Base-by-base conservation (phyloP, 2,113 vertebrate genomes). In the Lophius piscatorius region DNA sequence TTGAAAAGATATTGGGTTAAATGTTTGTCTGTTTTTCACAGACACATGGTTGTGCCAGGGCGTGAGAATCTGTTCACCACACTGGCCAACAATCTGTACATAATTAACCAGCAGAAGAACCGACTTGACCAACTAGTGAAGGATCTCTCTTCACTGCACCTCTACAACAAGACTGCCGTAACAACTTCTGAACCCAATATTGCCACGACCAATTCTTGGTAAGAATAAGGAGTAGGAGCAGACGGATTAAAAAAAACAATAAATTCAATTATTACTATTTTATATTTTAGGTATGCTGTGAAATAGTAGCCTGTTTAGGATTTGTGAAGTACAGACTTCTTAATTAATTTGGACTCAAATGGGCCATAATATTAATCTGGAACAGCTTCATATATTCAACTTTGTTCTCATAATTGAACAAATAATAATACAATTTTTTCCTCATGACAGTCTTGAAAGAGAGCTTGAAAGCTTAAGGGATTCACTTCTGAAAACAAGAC, bases 21-120 rank as follows among this genome's bases (percentile, higher is more conserved):
- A 28, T 50, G 9, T 9, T 40, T 40, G 3, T 52, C 16, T 23
- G 29, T 3, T 58, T 29, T 48, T 68, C 50, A 33, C 72, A 99
- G 97, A 86, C 93, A 94, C 75, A 83, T 98, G 80, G 66, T 94
- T 1, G 92, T 96, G 21, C 97, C 97, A 0, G 95, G 96, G 48
- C 84, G 95, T 10, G 96, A 99, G 77, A 92, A 94, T 5, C 82
- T 99, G 44, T 99, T 95, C 75, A 95, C 92, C 16, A 93, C 96
- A 2, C 88, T 99, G 44, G 92, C 95, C 50, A 99, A 97, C 63
- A 94, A 99, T 74, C 85, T 92, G 31, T 95, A 94, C 46, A 98
- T 99, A 74, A 98, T 99, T 85, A 95, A 91, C 85, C 95, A 97
- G 65, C 96, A 98, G 90, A 93, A 93, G 78, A 94, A 93, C 81